phyloP scores from a whole-genome alignment of 1,140 invertebrate genomes.

The Phymorhynchus buccinoides region DNA sequence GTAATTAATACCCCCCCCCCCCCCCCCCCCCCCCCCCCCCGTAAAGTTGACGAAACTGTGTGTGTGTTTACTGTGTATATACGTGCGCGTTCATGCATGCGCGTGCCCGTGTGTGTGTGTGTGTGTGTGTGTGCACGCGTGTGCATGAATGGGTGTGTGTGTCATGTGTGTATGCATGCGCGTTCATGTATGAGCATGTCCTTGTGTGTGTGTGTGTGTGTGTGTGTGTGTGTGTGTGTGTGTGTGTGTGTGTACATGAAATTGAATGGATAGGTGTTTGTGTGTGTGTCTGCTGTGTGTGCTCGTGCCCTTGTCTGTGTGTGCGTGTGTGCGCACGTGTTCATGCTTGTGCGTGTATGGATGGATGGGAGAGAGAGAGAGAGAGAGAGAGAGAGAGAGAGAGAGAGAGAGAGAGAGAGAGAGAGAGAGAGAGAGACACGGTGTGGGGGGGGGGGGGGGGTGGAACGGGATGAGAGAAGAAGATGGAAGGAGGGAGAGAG shows the following conservation, averaged over 20 bases:
- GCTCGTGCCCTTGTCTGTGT: neutral
- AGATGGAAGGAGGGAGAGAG: no score
- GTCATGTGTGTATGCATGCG: neutral
- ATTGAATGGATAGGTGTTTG: neutral
- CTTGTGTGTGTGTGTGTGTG: neutral
- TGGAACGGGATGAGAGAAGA: no score
- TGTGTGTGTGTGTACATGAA: neutral
- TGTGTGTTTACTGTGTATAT: no score
- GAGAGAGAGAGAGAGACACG: no score
- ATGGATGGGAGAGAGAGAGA: neutral
- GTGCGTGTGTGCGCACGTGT: neutral
- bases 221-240: neutral
- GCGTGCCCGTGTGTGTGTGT: constrained; percentile 22
- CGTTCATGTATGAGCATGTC: neutral
- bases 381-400: no score
- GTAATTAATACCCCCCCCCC: no score
- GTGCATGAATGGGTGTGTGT: neutral
- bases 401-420: no score
- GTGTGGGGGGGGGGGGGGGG: no score
- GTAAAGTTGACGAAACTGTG: no score
- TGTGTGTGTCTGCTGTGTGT: neutral
- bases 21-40: no score
- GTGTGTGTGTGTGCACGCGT: constrained; percentile 8
- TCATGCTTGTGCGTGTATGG: neutral
- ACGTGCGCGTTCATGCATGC: no score